Conservation (phyloP, 2,888 invertebrate genomes). For the Rhopalosiphum nymphaeae region DNA sequence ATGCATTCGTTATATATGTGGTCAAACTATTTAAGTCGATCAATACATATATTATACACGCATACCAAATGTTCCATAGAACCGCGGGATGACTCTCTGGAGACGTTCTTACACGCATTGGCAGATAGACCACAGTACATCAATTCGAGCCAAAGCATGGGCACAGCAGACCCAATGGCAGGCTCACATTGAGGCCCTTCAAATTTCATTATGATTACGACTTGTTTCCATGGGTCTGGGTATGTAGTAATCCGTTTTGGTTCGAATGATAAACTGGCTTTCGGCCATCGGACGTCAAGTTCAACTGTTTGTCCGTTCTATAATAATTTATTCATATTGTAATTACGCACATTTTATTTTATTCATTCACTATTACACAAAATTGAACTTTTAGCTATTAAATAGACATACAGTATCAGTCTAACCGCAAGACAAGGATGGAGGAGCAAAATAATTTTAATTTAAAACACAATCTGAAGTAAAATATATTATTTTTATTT, state of each 20-base stretch:
- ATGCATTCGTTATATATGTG: not conserved
- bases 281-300: constrained; percentile 87
- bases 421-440: not conserved
- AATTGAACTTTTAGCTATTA: not conserved
- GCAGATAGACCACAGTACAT: constrained; percentile 80
- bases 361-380: not conserved
- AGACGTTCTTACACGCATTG: constrained; percentile 75
- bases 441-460: not conserved
- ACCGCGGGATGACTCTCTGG: constrained; percentile 47
- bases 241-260: constrained; percentile 85
- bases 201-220: constrained; percentile 82
- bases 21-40: constrained; percentile 38
- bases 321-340: not conserved
- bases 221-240: constrained; percentile 80
- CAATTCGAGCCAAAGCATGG: constrained; percentile 83
- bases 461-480: not conserved
- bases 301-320: constrained; percentile 67
- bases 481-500: not conserved
- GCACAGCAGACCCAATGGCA: constrained; percentile 71
- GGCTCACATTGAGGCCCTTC: constrained; percentile 77
- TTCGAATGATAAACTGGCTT: constrained; percentile 79
- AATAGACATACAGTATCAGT: not conserved
- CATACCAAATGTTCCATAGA: constrained; percentile 53
- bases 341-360: not conserved
- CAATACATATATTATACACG: not conserved